Evolutionary conservation across 1,140 invertebrate species (phyloP).

Genomic region (Dicyema japonicum): DNA sequence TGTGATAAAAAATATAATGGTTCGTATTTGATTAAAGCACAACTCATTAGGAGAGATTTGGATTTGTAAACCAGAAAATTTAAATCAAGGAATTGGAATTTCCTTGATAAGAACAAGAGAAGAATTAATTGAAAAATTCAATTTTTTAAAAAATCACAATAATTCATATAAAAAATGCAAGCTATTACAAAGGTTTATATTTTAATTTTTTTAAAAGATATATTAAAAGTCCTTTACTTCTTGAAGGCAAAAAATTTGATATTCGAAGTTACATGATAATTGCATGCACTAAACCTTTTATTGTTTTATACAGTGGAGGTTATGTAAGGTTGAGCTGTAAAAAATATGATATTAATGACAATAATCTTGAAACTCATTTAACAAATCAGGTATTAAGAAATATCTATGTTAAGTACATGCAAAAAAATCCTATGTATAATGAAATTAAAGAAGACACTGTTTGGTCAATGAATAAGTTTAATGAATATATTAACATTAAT

Average conservation of each 20-base stretch:
- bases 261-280: constrained; percentile 19
- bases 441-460: constrained; percentile 18
- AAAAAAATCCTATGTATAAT: constrained; percentile 15
- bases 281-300: constrained; percentile 13
- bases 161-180: not conserved
- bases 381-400: constrained; percentile 23
- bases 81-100: constrained; percentile 22
- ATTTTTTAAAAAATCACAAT: not conserved
- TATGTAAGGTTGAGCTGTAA: constrained; percentile 15
- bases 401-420: no score
- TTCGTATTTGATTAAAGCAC: not conserved
- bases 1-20: constrained; percentile 5
- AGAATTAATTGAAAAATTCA: constrained; percentile 3
- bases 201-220: constrained; percentile 12
- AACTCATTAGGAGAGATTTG: constrained; percentile 11
- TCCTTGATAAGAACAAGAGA: constrained; percentile 9
- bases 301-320: constrained; percentile 18
- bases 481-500: constrained; percentile 17
- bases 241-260: constrained; percentile 18
- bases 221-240: constrained; percentile 13
- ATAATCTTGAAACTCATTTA: constrained; percentile 14
- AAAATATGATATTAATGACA: constrained; percentile 11
- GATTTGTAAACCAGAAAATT: constrained; percentile 20
- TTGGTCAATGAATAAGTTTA: constrained; percentile 20
- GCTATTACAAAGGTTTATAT: not conserved